A percentile compares a stretch with the other conserved stretches of the same genome.
Evolutionary conservation across 2,113 vertebrate species (phyloP).

Genomic region (Oryzias curvinotus): DNA sequence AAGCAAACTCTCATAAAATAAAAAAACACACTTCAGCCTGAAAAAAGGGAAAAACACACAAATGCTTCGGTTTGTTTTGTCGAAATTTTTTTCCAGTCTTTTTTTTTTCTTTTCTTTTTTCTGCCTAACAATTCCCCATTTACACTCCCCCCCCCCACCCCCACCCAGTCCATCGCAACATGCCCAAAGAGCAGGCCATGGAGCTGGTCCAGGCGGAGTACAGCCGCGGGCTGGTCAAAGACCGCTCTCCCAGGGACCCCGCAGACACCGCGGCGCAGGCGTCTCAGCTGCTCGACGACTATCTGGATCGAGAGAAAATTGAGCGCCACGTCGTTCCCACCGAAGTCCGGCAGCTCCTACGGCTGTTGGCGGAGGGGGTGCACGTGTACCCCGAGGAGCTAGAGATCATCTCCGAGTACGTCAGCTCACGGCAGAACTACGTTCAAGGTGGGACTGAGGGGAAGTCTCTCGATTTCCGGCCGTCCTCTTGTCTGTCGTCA

Average conservation of each 20-base stretch:
- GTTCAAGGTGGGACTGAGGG: conserved; percentile 63
- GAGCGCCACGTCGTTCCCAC: conserved; percentile 69
- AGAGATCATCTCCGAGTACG: conserved; percentile 65
- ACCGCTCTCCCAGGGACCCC: conserved; percentile 61
- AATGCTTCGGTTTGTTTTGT: not conserved
- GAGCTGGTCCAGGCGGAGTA: conserved; percentile 72
- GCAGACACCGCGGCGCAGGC: conserved; percentile 71
- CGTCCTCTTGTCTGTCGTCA: not conserved
- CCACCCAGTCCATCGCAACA: conserved; percentile 73
- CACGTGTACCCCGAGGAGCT: conserved; percentile 73
- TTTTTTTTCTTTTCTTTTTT: conserved; percentile 5
- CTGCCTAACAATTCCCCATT: conserved; percentile 14
- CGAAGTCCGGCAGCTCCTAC: conserved; percentile 67
- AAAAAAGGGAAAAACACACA: not conserved
- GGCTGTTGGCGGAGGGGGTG: conserved; percentile 75
- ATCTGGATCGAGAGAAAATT: conserved; percentile 67
- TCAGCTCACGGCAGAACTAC: conserved; percentile 70
- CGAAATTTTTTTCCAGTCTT: not conserved
- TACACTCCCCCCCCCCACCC: conserved; percentile 53
- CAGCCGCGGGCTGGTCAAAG: conserved; percentile 62
- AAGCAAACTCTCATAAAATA: not conserved
- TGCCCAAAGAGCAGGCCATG: conserved; percentile 82
- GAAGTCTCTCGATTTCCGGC: not conserved
- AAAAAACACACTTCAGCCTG: not conserved
- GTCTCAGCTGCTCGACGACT: conserved; percentile 76